Percentiles rank a stretch among this genome's conserved stretches.
phyloP scores from a whole-genome alignment of 2,113 vertebrate species.

The Tachysurus vachellii region DNA sequence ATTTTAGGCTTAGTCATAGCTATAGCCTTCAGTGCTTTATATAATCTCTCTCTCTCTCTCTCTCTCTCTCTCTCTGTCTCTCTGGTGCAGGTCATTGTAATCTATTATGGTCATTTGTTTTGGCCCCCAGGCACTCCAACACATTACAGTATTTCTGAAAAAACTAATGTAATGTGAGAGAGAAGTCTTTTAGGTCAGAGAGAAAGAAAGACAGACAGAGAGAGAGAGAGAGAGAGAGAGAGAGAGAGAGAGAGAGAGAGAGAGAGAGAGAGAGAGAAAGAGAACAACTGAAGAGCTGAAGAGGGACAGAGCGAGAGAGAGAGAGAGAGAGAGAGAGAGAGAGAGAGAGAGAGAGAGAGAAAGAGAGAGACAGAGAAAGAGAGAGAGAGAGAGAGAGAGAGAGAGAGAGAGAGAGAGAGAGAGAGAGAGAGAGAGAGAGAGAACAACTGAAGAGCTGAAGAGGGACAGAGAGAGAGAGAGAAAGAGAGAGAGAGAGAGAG shows the following conservation, averaged over 20 bases:
- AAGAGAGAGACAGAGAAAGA: too few species aligned
- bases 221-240: constrained; percentile 34
- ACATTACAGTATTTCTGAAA: constrained; percentile 38
- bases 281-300: too few species aligned
- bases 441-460: too few species aligned
- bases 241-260: constrained; percentile 59
- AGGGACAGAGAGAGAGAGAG: too few species aligned
- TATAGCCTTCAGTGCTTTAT: neutral
- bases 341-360: too few species aligned
- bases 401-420: too few species aligned
- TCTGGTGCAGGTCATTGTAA: constrained; percentile 28
- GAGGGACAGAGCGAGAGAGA: too few species aligned
- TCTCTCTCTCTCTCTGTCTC: constrained; percentile 28
- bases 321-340: too few species aligned
- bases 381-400: too few species aligned
- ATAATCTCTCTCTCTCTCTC: neutral
- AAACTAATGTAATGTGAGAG: constrained; percentile 20
- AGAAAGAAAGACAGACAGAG: constrained; percentile 46
- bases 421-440: too few species aligned
- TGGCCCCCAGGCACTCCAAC: constrained; percentile 42
- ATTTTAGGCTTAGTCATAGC: constrained; percentile 29
- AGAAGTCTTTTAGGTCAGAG: constrained; percentile 46
- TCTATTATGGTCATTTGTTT: constrained; percentile 50
- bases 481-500: too few species aligned
- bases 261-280: neutral